A percentile compares a stretch with the other conserved stretches of the same genome.
Evolutionary conservation across 2,797 vertebrate genomes (phyloP).

Genomic region (Spheniscus humboldti): DNA sequence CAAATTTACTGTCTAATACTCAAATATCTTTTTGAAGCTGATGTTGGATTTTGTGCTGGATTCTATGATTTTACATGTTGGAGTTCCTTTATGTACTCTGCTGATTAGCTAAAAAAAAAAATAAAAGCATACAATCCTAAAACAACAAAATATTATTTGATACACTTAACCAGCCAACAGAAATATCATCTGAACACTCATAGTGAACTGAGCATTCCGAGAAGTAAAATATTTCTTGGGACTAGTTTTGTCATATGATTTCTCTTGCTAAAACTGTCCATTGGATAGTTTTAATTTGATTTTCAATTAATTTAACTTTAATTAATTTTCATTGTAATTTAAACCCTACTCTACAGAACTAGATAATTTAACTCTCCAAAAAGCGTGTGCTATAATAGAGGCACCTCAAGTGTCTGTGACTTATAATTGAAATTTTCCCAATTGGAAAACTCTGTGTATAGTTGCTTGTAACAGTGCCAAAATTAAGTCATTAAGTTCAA

Average conservation of each 20-base stretch:
- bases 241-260: background rate
- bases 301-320: conserved; percentile 27
- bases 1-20: conserved; percentile 18
- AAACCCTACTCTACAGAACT: background rate
- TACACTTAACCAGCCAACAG: background rate
- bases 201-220: background rate
- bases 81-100: background rate
- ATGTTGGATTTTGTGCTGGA: background rate
- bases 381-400: background rate
- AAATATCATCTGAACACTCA: conserved; percentile 1
- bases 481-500: background rate
- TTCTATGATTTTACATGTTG: background rate
- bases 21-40: conserved; percentile 6
- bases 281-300: background rate
- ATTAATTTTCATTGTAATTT: conserved; percentile 16
- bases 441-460: background rate
- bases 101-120: background rate
- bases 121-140: background rate
- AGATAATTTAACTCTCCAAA: background rate
- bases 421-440: conserved; percentile 12
- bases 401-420: background rate
- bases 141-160: background rate
- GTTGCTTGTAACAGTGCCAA: background rate
- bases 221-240: background rate
- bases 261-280: background rate